Evolutionary conservation across 2,113 vertebrate species (phyloP).

Genomic region (Malurus melanocephalus): DNA sequence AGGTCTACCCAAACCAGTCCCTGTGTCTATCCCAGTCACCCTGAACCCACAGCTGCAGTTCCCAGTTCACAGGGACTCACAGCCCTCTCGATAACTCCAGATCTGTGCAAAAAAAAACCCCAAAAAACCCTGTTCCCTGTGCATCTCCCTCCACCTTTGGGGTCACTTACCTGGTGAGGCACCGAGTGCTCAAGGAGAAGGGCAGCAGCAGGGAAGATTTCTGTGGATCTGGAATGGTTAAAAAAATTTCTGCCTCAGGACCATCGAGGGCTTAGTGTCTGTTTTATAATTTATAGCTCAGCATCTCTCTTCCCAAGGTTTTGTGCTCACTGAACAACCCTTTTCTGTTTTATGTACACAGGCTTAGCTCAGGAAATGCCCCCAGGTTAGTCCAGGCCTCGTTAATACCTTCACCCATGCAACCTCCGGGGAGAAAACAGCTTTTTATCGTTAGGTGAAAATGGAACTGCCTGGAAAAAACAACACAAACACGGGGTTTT

Average conservation of each 20-base stretch:
- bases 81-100: neutral
- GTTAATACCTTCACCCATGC: conserved; percentile 14
- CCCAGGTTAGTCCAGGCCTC: neutral
- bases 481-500: conserved; percentile 55
- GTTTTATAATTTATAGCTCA: conserved; percentile 31
- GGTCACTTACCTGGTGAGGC: neutral
- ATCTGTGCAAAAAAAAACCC: neutral
- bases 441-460: conserved; percentile 61
- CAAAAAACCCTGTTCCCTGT: neutral
- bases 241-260: conserved; percentile 34
- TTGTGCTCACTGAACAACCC: neutral
- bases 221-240: conserved; percentile 35
- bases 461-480: conserved; percentile 65
- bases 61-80: neutral
- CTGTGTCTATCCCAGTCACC: neutral
- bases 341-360: neutral
- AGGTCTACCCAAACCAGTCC: neutral
- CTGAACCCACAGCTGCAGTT: neutral
- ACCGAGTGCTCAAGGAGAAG: neutral
- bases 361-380: conserved; percentile 5
- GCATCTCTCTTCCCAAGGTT: neutral
- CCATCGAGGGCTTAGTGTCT: neutral
- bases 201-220: neutral
- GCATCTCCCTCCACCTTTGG: neutral
- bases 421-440: conserved; percentile 28